Evolutionary conservation across 2,888 invertebrate species (phyloP).

Genomic region (Troides aeacus): DNA sequence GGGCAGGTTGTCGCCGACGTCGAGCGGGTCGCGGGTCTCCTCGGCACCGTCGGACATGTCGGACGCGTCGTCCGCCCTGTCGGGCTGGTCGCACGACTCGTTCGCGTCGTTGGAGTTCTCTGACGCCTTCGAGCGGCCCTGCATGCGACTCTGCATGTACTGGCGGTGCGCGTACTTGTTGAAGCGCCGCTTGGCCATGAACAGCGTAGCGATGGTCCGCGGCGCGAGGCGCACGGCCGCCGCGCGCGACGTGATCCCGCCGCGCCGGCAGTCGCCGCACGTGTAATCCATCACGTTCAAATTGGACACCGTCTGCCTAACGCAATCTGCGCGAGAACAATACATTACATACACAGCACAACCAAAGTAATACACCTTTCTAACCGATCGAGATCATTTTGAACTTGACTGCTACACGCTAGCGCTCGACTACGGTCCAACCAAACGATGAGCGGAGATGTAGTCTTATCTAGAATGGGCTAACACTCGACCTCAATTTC

Average conservation of each 20-base stretch:
- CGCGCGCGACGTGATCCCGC: slow-evolving; percentile 74
- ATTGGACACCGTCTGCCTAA: slow-evolving; percentile 63
- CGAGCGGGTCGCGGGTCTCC: slow-evolving; percentile 35
- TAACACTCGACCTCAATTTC: too few species aligned
- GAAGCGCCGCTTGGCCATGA: slow-evolving; percentile 78
- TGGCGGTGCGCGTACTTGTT: slow-evolving; percentile 78
- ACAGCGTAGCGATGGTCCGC: slow-evolving; percentile 75
- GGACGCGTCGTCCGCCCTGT: slow-evolving; percentile 29
- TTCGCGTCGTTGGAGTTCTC: slow-evolving; percentile 29
- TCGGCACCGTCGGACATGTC: slow-evolving; percentile 31
- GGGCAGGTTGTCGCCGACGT: slow-evolving; percentile 31
- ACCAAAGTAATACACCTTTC: slow-evolving; percentile 1
- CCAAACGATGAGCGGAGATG: too few species aligned
- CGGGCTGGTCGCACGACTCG: slow-evolving; percentile 31
- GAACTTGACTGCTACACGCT: slow-evolving; percentile 6
- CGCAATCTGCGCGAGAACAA: slow-evolving; percentile 64
- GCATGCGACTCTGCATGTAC: slow-evolving; percentile 59
- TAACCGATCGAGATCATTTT: slow-evolving; percentile 14
- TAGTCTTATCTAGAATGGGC: too few species aligned
- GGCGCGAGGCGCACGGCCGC: slow-evolving; percentile 74
- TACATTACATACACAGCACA: background rate
- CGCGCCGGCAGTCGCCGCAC: slow-evolving; percentile 74
- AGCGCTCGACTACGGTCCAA: too few species aligned
- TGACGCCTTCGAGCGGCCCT: slow-evolving; percentile 29
- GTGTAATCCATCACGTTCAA: slow-evolving; percentile 76